phyloP scores from a whole-genome alignment of 1,140 invertebrate species.

The Temnothorax curvispinosus region DNA sequence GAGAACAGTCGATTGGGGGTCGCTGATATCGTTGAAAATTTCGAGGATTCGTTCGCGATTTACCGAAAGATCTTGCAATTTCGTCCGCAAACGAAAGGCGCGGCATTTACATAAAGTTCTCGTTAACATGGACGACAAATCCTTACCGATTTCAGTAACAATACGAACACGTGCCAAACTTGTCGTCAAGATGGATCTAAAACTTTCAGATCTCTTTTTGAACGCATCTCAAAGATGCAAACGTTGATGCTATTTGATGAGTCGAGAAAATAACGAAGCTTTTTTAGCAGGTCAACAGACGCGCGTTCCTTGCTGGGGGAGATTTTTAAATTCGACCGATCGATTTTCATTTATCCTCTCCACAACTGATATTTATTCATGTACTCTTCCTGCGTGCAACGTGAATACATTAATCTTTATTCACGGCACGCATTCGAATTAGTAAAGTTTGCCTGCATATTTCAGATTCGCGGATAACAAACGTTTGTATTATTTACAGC shows the following conservation, averaged over 20 bases:
- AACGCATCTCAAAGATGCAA: slow-evolving; percentile 19
- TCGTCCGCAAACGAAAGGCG: slow-evolving; percentile 24
- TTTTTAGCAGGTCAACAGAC: slow-evolving; percentile 8
- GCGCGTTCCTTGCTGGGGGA: not conserved
- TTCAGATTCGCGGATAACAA: slow-evolving; percentile 46
- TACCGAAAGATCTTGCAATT: slow-evolving; percentile 32
- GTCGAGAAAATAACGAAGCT: slow-evolving; percentile 32
- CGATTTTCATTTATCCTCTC: slow-evolving; percentile 50
- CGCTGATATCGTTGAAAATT: not conserved
- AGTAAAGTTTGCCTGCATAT: slow-evolving; percentile 50
- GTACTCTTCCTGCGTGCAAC: slow-evolving; percentile 11
- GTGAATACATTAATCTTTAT: slow-evolving; percentile 59
- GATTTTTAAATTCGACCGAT: slow-evolving; percentile 52
- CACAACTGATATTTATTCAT: slow-evolving; percentile 42
- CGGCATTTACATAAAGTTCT: slow-evolving; percentile 51
- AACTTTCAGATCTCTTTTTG: not conserved
- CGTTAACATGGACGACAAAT: slow-evolving; percentile 51
- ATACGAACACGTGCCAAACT: slow-evolving; percentile 26
- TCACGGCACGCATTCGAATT: slow-evolving; percentile 54
- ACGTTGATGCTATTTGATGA: not conserved
- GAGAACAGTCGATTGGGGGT: not conserved
- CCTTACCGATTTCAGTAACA: slow-evolving; percentile 38
- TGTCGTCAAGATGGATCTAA: not conserved
- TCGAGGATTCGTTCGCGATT: slow-evolving; percentile 17
- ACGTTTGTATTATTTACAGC: slow-evolving; percentile 51